Evolutionary conservation across 2,888 invertebrate genomes (phyloP).

Genomic region (Heliconius sara): DNA sequence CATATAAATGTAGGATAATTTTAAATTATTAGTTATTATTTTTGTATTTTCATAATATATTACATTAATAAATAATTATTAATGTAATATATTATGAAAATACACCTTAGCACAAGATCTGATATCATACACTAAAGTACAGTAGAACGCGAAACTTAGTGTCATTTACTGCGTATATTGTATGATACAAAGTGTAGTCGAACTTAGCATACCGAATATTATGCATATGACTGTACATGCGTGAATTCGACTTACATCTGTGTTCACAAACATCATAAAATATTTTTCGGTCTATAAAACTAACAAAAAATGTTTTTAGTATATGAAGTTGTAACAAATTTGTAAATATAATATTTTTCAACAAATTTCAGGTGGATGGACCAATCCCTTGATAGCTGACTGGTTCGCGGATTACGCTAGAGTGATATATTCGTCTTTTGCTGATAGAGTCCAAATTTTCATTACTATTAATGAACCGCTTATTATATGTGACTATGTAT

Average conservation of each 20-base stretch:
- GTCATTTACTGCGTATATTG: neutral
- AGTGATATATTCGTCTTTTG: slow-evolving; percentile 80
- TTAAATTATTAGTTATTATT: no score
- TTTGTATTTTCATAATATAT: no score
- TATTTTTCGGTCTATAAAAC: neutral
- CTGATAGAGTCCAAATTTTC: slow-evolving; percentile 79
- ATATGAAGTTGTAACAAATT: neutral
- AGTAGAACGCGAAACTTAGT: no score
- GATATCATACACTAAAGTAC: no score
- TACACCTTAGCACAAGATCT: no score
- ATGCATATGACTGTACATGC: no score
- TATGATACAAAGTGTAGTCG: neutral
- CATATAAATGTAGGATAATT: no score
- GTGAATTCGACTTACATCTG: no score
- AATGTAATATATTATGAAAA: no score
- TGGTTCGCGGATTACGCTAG: slow-evolving; percentile 85
- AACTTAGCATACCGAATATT: neutral
- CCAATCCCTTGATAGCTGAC: slow-evolving; percentile 84
- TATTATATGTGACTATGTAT: slow-evolving; percentile 64
- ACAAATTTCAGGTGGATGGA: slow-evolving; percentile 81
- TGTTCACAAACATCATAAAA: neutral
- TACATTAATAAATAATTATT: no score
- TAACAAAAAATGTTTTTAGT: no score
- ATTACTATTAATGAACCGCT: slow-evolving; percentile 89
- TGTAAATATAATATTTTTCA: neutral